Conservation (phyloP, 2,113 vertebrate genomes). For the Chaenogobius annularis region DNA sequence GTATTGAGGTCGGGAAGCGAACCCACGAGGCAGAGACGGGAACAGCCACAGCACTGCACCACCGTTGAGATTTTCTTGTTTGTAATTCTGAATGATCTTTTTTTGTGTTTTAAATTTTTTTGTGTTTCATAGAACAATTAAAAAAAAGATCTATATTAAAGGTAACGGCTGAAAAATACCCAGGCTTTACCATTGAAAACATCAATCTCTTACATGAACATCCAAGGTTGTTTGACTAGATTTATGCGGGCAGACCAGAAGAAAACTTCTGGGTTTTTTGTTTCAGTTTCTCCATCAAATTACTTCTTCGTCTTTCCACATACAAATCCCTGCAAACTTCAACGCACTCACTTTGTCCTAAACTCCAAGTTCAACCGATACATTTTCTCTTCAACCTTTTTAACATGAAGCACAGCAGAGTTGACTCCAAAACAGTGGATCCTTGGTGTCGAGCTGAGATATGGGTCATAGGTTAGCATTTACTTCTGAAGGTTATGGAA, state of each 20-base stretch:
- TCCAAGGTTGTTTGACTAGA: not conserved
- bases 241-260: not conserved
- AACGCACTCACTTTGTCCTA: not conserved
- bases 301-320: not conserved
- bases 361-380: not conserved
- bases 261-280: not conserved
- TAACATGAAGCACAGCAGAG: not conserved
- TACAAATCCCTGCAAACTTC: not conserved
- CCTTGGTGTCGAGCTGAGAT: not conserved
- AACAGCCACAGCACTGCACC: no score
- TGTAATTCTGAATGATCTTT: no score
- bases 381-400: not conserved
- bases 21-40: no score
- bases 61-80: no score
- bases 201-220: not conserved
- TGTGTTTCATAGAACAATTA: no score
- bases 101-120: no score
- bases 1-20: no score
- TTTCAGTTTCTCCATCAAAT: not conserved
- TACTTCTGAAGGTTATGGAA: not conserved
- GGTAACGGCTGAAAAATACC: no score
- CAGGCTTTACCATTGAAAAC: not conserved
- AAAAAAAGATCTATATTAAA: no score
- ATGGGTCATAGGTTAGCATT: not conserved
- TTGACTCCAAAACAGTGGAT: not conserved